These are phyloP conservation scores for Drosophila austrosaltans DNA, from an alignment of 2,888 invertebrate species.

Conservation along the genomic window DNA sequence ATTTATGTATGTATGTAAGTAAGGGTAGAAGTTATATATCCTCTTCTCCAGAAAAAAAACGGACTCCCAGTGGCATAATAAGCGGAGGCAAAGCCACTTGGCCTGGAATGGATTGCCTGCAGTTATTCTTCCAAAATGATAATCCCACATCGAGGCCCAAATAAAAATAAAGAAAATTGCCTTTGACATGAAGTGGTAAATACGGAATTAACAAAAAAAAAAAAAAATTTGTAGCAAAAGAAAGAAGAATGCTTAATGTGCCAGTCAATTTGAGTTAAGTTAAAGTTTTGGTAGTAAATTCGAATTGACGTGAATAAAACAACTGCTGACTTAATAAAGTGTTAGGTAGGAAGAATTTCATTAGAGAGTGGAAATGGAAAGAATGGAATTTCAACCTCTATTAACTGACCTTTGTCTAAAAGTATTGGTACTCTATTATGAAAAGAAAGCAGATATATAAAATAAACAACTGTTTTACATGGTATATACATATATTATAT, in stretches of 20 bases:
- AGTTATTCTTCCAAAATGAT: conserved; percentile 44
- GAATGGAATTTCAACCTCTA: too few species aligned
- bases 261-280: not conserved
- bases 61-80: conserved; percentile 25
- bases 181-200: conserved; percentile 47
- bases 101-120: conserved; percentile 22
- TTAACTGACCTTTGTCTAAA: too few species aligned
- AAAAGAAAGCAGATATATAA: too few species aligned
- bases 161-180: conserved; percentile 54
- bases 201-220: conserved; percentile 22
- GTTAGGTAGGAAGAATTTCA: not conserved
- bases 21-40: not conserved
- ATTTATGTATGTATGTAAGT: conserved; percentile 34
- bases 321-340: not conserved
- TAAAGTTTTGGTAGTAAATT: not conserved
- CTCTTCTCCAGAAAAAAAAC: not conserved
- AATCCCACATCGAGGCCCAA: conserved; percentile 55
- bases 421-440: too few species aligned
- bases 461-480: too few species aligned
- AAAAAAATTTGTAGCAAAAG: not conserved
- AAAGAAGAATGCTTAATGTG: not conserved
- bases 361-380: too few species aligned
- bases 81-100: not conserved
- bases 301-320: not conserved
- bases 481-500: too few species aligned